Base-by-base conservation (phyloP, 2,888 invertebrate genomes). In the Torymus texanus region DNA sequence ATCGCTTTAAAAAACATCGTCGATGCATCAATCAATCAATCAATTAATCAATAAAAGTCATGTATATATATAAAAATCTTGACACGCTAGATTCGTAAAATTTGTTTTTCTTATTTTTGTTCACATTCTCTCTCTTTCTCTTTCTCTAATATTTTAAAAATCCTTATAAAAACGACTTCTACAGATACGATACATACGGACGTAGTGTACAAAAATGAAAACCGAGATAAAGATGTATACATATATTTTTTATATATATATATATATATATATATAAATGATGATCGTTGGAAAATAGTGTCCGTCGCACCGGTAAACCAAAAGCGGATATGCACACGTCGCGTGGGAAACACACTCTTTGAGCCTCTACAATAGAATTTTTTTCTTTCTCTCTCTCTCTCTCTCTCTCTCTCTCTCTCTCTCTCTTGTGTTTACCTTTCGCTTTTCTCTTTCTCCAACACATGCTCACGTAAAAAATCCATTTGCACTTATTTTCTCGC, bases 381-480 rank as follows among this genome's bases (percentile, higher is more conserved):
- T 24, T 67, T 61, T 74, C 29, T 5, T 56, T 77, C 62, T n/a
- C 50, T 50, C 65, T 75, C 51, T 61, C 50, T 13, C 53, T 61
- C 63, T 63, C 53, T 63, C 68, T 75, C 51, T 16, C 24, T 73
- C 55, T 24, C 24, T 78, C 53, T 55, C n/a, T 18, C 14, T 63
- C 24, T 53, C 12, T 41, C 12, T 53, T 71, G 51, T 66, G 18
- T 77, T 65, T 65, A 68, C n/a, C 51, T 13, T n/a, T 14, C 67
- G 41, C 41, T 41, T 41, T 41, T 53, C 71, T 70, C 67, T 29
- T 73, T 72, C 55, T 70, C 21, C 21, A 21, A 75, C 75, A 82
- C 82, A 79, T 81, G 81, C 81, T 83, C 82, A 77, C 73, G 84
- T 83, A 85, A 84, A 85, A 84, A 84, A 84, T 72, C 50, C 84